phyloP scores from a whole-genome alignment of 1,140 invertebrate genomes.

The Heliothis subflexa region DNA sequence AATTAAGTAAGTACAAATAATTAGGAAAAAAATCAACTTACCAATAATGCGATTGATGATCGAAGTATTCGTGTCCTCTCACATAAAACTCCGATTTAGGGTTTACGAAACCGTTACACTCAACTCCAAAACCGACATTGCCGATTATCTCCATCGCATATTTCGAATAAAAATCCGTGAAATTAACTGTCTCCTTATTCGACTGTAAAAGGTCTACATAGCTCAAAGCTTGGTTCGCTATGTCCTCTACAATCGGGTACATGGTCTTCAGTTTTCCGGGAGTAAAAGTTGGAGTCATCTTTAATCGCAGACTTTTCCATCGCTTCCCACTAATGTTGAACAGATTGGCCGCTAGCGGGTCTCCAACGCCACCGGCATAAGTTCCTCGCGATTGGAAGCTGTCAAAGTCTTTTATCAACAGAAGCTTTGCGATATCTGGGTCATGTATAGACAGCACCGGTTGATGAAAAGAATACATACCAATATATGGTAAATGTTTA shows the following conservation, averaged over 20 bases:
- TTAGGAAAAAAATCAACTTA: conserved; percentile 52
- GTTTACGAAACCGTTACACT: conserved; percentile 87
- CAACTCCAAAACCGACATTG: conserved; percentile 88
- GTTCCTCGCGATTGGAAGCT: conserved; percentile 87
- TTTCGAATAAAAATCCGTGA: conserved; percentile 87
- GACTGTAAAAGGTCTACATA: conserved; percentile 61
- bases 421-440: conserved; percentile 86
- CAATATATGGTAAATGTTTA: conserved; percentile 77
- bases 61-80: conserved; percentile 75
- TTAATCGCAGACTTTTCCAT: conserved; percentile 83
- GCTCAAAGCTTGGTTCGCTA: conserved; percentile 72
- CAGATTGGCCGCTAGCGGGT: conserved; percentile 86
- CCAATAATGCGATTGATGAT: conserved; percentile 70
- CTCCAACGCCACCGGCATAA: conserved; percentile 83
- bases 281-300: conserved; percentile 84
- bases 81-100: conserved; percentile 85
- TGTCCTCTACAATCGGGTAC: conserved; percentile 80
- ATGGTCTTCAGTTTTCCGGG: conserved; percentile 84
- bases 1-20: no score
- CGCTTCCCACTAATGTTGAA: conserved; percentile 81
- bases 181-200: conserved; percentile 72
- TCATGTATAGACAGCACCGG: conserved; percentile 82
- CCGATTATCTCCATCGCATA: conserved; percentile 89
- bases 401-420: conserved; percentile 88
- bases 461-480: conserved; percentile 80